Evolutionary conservation across 2,113 vertebrate genomes (phyloP), one percentile per base, ranked within the genome.

Genomic region (Lophura nycthemera): DNA sequence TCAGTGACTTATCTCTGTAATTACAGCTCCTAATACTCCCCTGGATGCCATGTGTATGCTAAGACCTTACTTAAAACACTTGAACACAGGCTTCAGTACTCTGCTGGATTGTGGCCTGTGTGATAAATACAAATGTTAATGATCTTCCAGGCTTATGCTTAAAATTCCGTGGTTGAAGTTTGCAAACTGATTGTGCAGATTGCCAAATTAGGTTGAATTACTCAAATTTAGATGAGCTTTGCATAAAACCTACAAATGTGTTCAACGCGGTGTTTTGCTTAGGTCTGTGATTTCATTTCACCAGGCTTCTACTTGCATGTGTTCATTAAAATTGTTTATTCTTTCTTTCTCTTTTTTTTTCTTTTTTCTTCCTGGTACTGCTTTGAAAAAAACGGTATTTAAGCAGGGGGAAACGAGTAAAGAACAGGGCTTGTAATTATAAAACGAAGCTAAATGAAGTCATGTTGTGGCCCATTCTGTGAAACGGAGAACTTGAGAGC

Each of bases 231-330:
- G 93, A 95, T 95, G 92, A 95, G 90, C 93, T 96, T 95, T 95
- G 96, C 96, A 95, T 95, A 96, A 96, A 96, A 96, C 92, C 94
- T 96, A 96, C 89, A 96, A 93, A 90, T 95, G 93, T 69, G 65
- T 82, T 93, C 92, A 94, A 79, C 84, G 86, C 76, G 34, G 80
- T 84, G 65, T 96, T 96, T 92, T 97, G 94, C 95, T 97, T 94
- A 95, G 83, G 66, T 92, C 94, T 94, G 95, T 96, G 96, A 94
- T 97, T 97, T 95, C 8, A 0, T 93, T 96, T 96, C 83, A 95
- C 70, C 73, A 95, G 77, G 70, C 88, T 96, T 90, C 43, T 88
- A 88, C 94, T 94, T 94, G 91, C 94, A 95, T 94, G 92, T 92
- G 92, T 96, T 96, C 93, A 88, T 95, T 96, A 95, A 96, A 97